These are phyloP conservation scores for Hypotaenidia okinawae DNA, from an alignment of 2,797 vertebrate species.

Conservation along the genomic window DNA sequence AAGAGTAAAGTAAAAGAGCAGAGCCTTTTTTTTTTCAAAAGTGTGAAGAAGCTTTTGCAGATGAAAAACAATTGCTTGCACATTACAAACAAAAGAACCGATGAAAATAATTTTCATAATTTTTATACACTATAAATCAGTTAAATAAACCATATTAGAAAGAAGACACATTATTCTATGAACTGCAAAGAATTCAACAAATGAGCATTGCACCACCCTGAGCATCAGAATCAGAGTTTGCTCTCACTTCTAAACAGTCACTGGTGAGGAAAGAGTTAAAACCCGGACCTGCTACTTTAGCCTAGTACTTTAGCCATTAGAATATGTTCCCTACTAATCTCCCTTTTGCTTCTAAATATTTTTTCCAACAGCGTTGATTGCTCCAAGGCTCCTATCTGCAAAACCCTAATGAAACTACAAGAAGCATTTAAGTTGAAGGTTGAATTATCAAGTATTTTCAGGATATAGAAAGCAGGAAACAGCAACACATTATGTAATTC, in stretches of 20 bases:
- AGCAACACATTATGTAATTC: constrained; percentile 72
- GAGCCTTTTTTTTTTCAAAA: neutral
- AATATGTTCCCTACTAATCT: constrained; percentile 1
- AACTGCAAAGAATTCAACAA: neutral
- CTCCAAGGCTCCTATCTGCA: constrained; percentile 49
- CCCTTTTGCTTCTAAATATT: constrained; percentile 31
- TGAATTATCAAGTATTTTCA: constrained; percentile 71
- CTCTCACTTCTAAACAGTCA: neutral
- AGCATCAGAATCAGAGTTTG: neutral
- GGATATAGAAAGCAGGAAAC: constrained; percentile 71
- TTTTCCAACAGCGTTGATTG: constrained; percentile 50
- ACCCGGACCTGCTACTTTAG: neutral
- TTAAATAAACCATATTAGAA: neutral
- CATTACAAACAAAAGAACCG: neutral
- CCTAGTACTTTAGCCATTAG: neutral
- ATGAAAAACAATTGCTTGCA: neutral
- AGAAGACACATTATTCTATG: neutral
- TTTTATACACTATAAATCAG: neutral
- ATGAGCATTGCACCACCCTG: neutral
- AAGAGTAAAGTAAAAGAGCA: neutral
- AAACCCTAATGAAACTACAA: constrained; percentile 35
- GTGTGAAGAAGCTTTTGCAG: neutral
- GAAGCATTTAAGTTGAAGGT: constrained; percentile 42
- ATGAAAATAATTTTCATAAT: constrained; percentile 19
- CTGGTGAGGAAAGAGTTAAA: constrained; percentile 12